Evolutionary conservation across 2,113 vertebrate genomes (phyloP).

Genomic region (Poeciliopsis turrubarensis): DNA sequence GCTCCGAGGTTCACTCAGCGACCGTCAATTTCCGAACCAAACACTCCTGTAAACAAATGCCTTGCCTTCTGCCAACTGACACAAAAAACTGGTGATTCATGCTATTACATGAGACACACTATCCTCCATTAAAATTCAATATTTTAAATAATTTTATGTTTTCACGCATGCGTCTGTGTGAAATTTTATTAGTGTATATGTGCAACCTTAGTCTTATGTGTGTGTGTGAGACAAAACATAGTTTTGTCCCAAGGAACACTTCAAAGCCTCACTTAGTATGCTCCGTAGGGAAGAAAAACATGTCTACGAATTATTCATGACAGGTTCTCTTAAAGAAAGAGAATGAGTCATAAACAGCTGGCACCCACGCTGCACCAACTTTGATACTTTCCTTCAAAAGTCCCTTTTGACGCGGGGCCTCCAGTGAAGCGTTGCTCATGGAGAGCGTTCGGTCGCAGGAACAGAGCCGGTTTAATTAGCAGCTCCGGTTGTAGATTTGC

Average conservation of each 20-base stretch:
- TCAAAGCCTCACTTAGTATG: neutral
- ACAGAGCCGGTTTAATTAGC: neutral
- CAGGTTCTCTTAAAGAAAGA: neutral
- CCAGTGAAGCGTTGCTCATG: neutral
- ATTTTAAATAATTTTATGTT: no score
- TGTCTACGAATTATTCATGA: neutral
- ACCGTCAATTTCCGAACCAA: no score
- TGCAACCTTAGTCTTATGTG: no score
- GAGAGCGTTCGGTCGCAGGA: neutral
- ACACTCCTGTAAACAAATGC: no score
- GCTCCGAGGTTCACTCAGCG: no score
- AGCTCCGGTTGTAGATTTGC: neutral
- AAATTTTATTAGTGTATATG: no score
- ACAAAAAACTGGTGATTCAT: no score
- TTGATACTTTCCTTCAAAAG: neutral
- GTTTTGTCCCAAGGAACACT: neutral
- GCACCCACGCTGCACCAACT: neutral
- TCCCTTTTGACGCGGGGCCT: neutral
- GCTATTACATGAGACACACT: no score
- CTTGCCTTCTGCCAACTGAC: no score
- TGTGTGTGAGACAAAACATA: no score
- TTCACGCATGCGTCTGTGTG: no score
- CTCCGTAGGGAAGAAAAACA: neutral
- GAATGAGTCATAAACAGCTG: neutral
- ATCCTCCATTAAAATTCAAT: no score